Percentiles rank a stretch among this genome's conserved stretches.
Conservation (phyloP, 1,140 invertebrate species). For the Ostrea denselamellosa region DNA sequence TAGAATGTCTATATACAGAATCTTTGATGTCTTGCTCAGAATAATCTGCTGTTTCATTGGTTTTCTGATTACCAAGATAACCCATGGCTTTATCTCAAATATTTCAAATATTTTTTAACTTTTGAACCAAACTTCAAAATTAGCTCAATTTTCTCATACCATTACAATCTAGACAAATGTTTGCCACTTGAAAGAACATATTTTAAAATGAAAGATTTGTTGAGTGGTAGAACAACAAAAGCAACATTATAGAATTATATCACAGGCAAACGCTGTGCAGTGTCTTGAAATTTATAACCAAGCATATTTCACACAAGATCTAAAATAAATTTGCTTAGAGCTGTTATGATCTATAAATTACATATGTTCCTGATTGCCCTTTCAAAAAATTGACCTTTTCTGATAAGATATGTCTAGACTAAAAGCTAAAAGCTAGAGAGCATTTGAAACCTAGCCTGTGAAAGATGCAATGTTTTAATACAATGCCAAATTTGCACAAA, state of each 20-base stretch:
- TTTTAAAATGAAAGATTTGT: neutral
- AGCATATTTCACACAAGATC: conserved; percentile 20
- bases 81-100: neutral
- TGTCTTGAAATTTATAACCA: conserved; percentile 10
- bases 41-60: conserved; percentile 26
- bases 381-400: neutral
- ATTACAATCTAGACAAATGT: neutral
- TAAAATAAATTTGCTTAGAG: conserved; percentile 30
- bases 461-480: no score
- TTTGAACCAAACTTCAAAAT: conserved; percentile 14
- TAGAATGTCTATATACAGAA: neutral
- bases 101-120: conserved; percentile 28
- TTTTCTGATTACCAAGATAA: conserved; percentile 27
- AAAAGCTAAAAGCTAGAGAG: neutral
- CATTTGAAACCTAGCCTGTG: no score
- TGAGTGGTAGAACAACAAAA: neutral
- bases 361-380: conserved; percentile 30
- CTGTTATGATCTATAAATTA: conserved; percentile 40
- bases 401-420: neutral
- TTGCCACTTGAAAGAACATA: conserved; percentile 14
- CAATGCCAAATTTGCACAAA: neutral
- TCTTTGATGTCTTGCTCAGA: neutral
- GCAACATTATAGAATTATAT: neutral
- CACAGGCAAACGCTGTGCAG: neutral
- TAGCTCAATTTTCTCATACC: conserved; percentile 8